Percentiles rank a stretch among this genome's conserved stretches.
These are phyloP conservation scores for Conus ventricosus DNA, from an alignment of 1,140 invertebrate genomes.

Conservation along the genomic window DNA sequence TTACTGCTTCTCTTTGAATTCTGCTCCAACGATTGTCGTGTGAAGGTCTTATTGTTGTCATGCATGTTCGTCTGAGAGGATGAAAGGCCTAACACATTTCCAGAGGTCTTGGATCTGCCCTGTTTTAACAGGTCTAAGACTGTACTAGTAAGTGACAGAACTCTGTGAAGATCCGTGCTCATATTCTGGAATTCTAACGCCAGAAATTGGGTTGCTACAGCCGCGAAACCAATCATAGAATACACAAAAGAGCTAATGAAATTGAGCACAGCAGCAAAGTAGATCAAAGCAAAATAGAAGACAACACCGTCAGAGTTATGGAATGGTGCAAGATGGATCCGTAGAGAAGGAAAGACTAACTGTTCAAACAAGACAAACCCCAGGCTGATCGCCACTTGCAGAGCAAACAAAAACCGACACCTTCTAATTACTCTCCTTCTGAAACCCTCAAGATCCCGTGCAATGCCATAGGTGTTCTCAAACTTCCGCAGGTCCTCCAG, in stretches of 20 bases:
- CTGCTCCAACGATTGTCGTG: no score
- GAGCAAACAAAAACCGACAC: not conserved
- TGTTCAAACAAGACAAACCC: not conserved
- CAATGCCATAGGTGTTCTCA: not conserved
- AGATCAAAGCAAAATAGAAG: not conserved
- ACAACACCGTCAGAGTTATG: not conserved
- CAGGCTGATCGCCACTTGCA: not conserved
- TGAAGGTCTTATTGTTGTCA: not conserved
- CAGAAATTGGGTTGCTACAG: not conserved
- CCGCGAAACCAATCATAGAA: not conserved
- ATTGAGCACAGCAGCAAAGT: not conserved
- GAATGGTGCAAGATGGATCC: not conserved
- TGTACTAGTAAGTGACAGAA: not conserved
- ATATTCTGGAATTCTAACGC: not conserved
- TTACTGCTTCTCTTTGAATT: no score
- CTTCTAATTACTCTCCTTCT: not conserved
- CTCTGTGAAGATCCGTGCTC: not conserved
- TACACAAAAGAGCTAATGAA: not conserved
- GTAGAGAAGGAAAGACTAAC: not conserved
- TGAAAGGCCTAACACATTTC: no score
- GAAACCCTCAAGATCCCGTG: not conserved
- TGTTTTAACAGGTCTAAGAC: not conserved
- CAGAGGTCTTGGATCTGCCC: no score
- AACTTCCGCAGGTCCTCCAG: not conserved
- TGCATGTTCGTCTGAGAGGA: not conserved